Percentiles rank a stretch among this genome's conserved stretches.
Conservation (phyloP, 2,888 invertebrate genomes). For the Lasiommata megera region DNA sequence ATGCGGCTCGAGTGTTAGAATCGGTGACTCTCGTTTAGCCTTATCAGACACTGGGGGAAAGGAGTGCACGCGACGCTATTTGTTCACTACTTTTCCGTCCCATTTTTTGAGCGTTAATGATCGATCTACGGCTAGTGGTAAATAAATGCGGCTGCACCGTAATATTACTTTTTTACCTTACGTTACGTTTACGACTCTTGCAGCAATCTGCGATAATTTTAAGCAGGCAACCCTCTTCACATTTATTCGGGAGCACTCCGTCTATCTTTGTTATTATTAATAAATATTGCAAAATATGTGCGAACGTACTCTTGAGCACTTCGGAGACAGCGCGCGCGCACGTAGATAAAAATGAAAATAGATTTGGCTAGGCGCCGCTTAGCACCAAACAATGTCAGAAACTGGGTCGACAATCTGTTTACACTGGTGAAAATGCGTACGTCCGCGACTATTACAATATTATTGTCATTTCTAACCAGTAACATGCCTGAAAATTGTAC, state of each 20-base stretch:
- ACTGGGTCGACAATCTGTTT: slow-evolving; percentile 74
- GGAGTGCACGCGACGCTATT: no score
- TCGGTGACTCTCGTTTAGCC: no score
- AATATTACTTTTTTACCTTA: no score
- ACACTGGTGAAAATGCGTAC: slow-evolving; percentile 39
- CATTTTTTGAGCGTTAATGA: no score
- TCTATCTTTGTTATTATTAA: slow-evolving; percentile 1
- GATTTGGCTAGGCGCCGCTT: slow-evolving; percentile 75
- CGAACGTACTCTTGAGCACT: slow-evolving; percentile 34
- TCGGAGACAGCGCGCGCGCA: slow-evolving; percentile 49
- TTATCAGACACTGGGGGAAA: no score
- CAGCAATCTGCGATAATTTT: no score
- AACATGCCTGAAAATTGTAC: slow-evolving; percentile 3
- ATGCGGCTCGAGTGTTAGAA: no score
- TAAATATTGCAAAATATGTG: slow-evolving; percentile 50
- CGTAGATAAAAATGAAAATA: slow-evolving; percentile 75
- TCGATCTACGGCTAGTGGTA: no score
- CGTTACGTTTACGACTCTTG: no score
- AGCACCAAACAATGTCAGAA: slow-evolving; percentile 66
- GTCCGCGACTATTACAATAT: slow-evolving; percentile 7
- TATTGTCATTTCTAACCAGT: no score
- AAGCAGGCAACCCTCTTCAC: background rate
- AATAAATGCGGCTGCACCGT: no score
- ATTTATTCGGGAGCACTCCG: background rate
- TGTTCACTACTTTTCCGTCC: no score